Evolutionary conservation across 2,797 vertebrate species (phyloP).

Genomic region (Tarsius wallacei): DNA sequence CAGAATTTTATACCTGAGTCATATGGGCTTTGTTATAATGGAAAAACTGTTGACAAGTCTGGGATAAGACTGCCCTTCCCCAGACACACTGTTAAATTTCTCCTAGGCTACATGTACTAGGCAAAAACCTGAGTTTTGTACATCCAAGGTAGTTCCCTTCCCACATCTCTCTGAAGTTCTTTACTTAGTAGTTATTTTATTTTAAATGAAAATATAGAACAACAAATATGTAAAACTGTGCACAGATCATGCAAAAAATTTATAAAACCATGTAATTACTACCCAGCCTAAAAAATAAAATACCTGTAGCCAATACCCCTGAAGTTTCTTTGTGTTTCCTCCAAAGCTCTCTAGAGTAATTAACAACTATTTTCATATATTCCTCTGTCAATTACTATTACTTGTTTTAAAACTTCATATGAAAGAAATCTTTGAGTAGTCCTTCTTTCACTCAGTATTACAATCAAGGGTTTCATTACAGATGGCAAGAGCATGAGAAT

Average conservation of each 20-base stretch:
- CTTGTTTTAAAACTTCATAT: not conserved
- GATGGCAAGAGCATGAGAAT: not conserved
- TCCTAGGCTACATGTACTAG: not conserved
- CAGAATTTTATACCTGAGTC: conserved; percentile 20
- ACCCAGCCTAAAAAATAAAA: conserved; percentile 19
- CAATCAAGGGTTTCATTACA: not conserved
- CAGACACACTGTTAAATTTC: not conserved
- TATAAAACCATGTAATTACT: not conserved
- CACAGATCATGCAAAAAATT: not conserved
- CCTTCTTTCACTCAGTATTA: not conserved
- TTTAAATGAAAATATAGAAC: conserved; percentile 30
- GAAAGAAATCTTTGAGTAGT: not conserved
- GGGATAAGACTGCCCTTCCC: not conserved
- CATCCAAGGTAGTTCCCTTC: not conserved
- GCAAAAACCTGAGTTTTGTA: not conserved
- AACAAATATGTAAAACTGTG: not conserved
- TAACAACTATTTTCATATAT: not conserved
- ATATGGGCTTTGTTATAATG: not conserved
- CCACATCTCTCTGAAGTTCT: not conserved
- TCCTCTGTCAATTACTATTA: not conserved
- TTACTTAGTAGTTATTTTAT: conserved; percentile 15
- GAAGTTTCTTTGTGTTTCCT: not conserved
- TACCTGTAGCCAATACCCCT: not conserved
- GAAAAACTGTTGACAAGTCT: not conserved
- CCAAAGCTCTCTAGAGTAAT: not conserved